These are phyloP conservation scores for Coilia nasus DNA, from an alignment of 2,797 vertebrate species.

Conservation along the genomic window DNA sequence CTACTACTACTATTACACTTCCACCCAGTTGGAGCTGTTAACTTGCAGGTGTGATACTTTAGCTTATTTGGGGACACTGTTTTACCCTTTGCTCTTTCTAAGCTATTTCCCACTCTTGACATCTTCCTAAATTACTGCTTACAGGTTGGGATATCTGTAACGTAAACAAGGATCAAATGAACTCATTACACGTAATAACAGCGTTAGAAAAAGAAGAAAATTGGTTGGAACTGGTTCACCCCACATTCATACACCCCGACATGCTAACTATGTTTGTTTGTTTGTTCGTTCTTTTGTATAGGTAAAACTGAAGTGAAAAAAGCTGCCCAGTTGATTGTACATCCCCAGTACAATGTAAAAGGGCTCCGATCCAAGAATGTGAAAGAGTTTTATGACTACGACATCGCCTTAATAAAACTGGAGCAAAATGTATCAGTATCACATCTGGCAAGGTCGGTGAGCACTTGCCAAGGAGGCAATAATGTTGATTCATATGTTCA, in stretches of 20 bases:
- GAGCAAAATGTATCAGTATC: constrained; percentile 58
- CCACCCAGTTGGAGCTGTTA: no score
- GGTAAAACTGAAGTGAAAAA: background rate
- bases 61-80: background rate
- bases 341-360: constrained; percentile 68
- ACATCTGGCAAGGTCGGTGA: constrained; percentile 67
- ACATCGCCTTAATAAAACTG: constrained; percentile 77
- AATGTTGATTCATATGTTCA: background rate
- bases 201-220: background rate
- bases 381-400: constrained; percentile 85
- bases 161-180: no score
- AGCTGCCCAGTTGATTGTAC: constrained; percentile 58
- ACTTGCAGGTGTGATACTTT: no score
- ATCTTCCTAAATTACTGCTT: no score
- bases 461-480: no score
- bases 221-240: no score
- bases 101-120: no score
- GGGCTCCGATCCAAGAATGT: constrained; percentile 67
- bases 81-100: background rate
- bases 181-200: no score
- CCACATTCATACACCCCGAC: background rate
- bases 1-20: no score
- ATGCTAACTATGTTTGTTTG: background rate
- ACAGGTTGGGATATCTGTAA: no score
- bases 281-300: constrained; percentile 47